Evolutionary conservation across 2,113 vertebrate species (phyloP).

Genomic region (Phaethon lepturus): DNA sequence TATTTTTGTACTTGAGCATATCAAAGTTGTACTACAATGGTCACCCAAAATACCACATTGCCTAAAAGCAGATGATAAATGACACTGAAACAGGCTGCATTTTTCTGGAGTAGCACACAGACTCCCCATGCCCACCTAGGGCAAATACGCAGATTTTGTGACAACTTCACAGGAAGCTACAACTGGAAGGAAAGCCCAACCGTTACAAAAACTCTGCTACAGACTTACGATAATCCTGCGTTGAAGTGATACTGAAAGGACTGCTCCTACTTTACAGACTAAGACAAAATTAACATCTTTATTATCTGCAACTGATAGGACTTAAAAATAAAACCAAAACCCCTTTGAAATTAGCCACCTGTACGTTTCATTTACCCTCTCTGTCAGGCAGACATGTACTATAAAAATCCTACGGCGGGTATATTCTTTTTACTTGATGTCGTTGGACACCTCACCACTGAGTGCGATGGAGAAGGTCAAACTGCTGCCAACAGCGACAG

Average conservation of each 20-base stretch:
- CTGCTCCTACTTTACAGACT: neutral
- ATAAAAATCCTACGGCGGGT: accelerated
- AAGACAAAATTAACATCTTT: neutral
- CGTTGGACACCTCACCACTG: neutral
- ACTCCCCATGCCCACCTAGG: no score
- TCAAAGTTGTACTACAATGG: accelerated
- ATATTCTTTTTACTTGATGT: neutral
- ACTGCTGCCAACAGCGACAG: neutral
- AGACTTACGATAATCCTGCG: neutral
- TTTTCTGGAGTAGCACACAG: neutral
- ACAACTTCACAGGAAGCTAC: neutral
- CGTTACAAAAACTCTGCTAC: neutral
- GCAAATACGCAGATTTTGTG: neutral
- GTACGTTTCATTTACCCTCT: accelerated
- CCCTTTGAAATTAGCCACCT: neutral
- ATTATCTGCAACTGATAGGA: neutral
- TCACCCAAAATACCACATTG: neutral
- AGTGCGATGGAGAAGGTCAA: accelerated
- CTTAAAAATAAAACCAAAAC: neutral
- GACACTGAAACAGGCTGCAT: neutral
- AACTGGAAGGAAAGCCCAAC: neutral
- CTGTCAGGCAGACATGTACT: accelerated
- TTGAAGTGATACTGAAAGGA: neutral
- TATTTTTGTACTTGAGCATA: neutral
- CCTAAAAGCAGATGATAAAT: neutral